phyloP scores from a whole-genome alignment of 2,113 vertebrate species.

The Condylura cristata region DNA sequence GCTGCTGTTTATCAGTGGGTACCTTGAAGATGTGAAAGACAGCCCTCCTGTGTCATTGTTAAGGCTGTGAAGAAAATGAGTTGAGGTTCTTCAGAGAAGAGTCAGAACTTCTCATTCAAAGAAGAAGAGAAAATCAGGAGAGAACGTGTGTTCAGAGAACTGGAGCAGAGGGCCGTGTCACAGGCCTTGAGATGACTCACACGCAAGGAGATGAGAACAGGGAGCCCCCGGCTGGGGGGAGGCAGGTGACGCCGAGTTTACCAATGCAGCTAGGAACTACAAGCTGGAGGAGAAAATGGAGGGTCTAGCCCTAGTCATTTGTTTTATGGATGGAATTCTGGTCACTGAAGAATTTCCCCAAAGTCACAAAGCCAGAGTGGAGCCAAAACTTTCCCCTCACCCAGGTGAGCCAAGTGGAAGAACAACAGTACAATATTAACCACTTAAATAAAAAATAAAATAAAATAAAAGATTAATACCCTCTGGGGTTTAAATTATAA shows the following conservation, averaged over 20 bases:
- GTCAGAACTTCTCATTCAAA: background rate
- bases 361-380: background rate
- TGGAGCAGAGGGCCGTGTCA: background rate
- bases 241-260: no score
- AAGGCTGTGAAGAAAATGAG: background rate
- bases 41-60: background rate
- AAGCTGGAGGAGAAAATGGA: background rate
- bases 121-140: background rate
- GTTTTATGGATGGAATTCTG: background rate
- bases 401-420: background rate
- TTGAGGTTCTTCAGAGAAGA: background rate
- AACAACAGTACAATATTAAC: background rate
- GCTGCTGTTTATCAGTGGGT: background rate
- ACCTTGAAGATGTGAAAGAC: background rate
- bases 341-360: background rate
- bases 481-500: background rate
- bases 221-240: background rate
- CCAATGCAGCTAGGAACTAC: background rate
- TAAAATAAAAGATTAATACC: background rate
- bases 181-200: background rate
- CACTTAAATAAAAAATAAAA: background rate
- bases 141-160: background rate
- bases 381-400: background rate
- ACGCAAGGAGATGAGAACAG: background rate
- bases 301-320: no score